Base-by-base conservation (phyloP, 1,140 invertebrate genomes). In the Cepaea nemoralis region DNA sequence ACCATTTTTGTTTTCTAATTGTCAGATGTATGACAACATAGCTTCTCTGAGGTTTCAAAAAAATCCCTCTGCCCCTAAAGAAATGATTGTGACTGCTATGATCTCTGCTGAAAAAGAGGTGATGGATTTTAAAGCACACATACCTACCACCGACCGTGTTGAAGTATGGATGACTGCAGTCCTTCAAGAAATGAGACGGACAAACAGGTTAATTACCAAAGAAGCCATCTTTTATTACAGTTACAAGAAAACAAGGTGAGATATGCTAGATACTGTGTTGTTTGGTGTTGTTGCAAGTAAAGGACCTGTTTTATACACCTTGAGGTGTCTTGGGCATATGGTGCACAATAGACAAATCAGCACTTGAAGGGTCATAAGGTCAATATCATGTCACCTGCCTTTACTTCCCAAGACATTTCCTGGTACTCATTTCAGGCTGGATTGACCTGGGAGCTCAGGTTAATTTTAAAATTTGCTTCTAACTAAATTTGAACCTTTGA, bases 161-260 rank as follows among this genome's bases (percentile, higher is more conserved):
- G 96, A 97, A 91, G 94, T 95, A 67, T 97, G 96, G 96, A 96
- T 97, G 96, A 95, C 94, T 78, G 90, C 93, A 67, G 94, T 96
- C 19, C 91, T 96, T 19, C 91, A 90, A 12, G 96, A 97, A 91
- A 97, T 97, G 96, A 93, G 95, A 69, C 91, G 87, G 67, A 94
- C 95, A 0, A 97, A 96, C 92, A 93, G 95, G 82, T 95, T 94
- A 86, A 93, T 97, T 59, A 95, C 95, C 0, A 97, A 97, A 89
- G 96, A 95, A 89, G 94, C 95, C 22, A 94, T 97, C 84, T 96
- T 94, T 89, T 94, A 96, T 89, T 97, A 96, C 89, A 95, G 95
- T 42, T 77, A 78, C 67, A 24, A 83, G 24, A 83, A 83, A 70
- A 70, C 79, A 31, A 35, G 94, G 87, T 93, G 96, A 48, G 45